Base-by-base conservation (phyloP, 2,888 invertebrate genomes). In the Idaea dimidiata region DNA sequence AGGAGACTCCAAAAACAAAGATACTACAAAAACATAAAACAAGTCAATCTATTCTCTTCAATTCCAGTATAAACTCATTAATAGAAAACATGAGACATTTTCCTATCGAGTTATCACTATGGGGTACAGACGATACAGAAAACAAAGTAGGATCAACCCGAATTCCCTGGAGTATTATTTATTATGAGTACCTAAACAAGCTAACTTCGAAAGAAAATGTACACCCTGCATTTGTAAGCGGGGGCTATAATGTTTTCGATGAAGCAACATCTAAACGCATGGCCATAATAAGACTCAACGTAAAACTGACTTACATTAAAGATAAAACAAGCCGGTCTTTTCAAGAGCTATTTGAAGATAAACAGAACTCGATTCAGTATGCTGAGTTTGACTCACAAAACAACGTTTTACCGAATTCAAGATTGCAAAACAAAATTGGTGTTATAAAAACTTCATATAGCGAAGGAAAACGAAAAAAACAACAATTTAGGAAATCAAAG, bases 71-170 rank as follows among this genome's bases (percentile, higher is more conserved):
- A n/a, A 71, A 80, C 16, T 62, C 61, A 17, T 70, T 91, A 1
- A 75, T 82, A 33, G 62, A 70, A n/a, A 75, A 74, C 17, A 90
- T 91, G 90, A 77, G 75, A 63, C 68, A 71, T 17, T 80, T 80
- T 72, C 86, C 89, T 6, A 78, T 92, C 63, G 80, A 86, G 68
- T 54, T 92, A 60, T 78, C 78, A 1, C 61, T 91, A 5, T 84
- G 80, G 69, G 80, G 74, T 62, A 84, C 79, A 67, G 65, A 69
- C 18, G 61, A 78, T 16, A 71, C 74, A 0, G 67, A 75, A 18
- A 68, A 72, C 58, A 79, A 74, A 69, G 61, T 87, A 53, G 91
- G 88, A 1, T 82, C 80, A 0, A 75, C 80, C 10, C 64, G 73
- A 14, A 80, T 91, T 60, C 80, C 83, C 0, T 91, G 91, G 91